These are phyloP conservation scores for Gracilinanus agilis DNA, from an alignment of 2,113 vertebrate genomes.

Conservation along the genomic window DNA sequence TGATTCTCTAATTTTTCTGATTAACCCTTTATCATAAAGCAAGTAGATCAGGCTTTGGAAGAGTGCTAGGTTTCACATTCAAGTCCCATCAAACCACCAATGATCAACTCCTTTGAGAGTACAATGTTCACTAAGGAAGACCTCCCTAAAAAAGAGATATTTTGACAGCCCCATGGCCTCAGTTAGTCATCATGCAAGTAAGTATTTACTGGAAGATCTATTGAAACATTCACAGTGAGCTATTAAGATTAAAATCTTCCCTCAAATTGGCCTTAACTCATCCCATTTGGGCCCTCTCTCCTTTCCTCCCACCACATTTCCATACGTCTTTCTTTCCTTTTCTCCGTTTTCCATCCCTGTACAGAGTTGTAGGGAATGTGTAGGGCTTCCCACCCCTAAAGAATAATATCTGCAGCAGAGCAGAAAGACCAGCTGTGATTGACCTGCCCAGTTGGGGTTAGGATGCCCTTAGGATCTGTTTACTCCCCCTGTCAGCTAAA, in stretches of 20 bases:
- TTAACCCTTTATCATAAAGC: not conserved
- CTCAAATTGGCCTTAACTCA: not conserved
- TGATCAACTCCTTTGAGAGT: not conserved
- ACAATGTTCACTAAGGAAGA: not conserved
- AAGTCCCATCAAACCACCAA: not conserved
- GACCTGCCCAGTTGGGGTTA: constrained; percentile 39
- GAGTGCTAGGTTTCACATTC: not conserved
- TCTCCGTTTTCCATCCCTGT: not conserved
- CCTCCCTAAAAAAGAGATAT: not conserved
- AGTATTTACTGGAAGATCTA: not conserved
- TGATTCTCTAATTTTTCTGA: not conserved
- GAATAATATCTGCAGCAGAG: not conserved
- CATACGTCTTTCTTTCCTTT: not conserved
- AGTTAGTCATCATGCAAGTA: not conserved
- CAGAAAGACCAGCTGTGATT: not conserved
- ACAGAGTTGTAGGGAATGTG: constrained; percentile 31
- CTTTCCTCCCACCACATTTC: not conserved
- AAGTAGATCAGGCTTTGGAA: not conserved
- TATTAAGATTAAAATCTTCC: not conserved
- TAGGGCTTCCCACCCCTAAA: not conserved
- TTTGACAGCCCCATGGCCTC: not conserved
- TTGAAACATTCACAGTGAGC: not conserved
- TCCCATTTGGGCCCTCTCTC: no score
- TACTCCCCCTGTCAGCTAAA: constrained; percentile 32
- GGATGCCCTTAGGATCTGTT: constrained; percentile 53